Evolutionary conservation across 1,140 invertebrate genomes (phyloP).

Genomic region (Cyclina sinensis): DNA sequence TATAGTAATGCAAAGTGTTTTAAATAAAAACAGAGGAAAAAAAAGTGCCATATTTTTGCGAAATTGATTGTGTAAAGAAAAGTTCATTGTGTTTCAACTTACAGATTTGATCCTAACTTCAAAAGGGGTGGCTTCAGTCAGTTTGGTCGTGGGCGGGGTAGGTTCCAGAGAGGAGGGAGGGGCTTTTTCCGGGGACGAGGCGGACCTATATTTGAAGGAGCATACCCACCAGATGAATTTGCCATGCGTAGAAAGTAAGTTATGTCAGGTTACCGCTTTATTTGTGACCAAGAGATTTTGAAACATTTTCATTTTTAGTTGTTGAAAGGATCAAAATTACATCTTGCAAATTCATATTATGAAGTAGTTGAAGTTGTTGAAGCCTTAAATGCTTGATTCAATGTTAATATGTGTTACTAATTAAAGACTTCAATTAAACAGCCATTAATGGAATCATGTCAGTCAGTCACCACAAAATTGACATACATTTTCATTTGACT

Average conservation of each 20-base stretch:
- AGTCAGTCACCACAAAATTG: neutral
- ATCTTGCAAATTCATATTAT: too few relatives aligned
- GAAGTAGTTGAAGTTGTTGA: neutral
- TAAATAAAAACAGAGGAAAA: too few relatives aligned
- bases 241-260: slow-evolving; percentile 57
- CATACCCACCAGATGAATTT: slow-evolving; percentile 66
- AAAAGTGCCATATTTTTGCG: too few relatives aligned
- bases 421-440: neutral
- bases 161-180: slow-evolving; percentile 55
- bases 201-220: slow-evolving; percentile 59
- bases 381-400: neutral
- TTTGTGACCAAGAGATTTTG: too few relatives aligned
- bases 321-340: too few relatives aligned
- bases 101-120: slow-evolving; percentile 51
- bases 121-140: slow-evolving; percentile 60
- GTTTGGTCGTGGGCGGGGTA: slow-evolving; percentile 41
- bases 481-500: neutral
- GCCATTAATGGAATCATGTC: neutral
- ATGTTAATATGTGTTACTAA: neutral
- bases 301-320: too few relatives aligned
- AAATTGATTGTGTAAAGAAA: too few relatives aligned
- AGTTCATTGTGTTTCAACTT: neutral
- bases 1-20: too few relatives aligned
- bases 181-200: slow-evolving; percentile 67
- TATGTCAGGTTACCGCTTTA: neutral